A percentile compares a stretch with the other conserved stretches of the same genome.
Conservation (phyloP, 2,113 vertebrate genomes). For the Anolis sagrei region DNA sequence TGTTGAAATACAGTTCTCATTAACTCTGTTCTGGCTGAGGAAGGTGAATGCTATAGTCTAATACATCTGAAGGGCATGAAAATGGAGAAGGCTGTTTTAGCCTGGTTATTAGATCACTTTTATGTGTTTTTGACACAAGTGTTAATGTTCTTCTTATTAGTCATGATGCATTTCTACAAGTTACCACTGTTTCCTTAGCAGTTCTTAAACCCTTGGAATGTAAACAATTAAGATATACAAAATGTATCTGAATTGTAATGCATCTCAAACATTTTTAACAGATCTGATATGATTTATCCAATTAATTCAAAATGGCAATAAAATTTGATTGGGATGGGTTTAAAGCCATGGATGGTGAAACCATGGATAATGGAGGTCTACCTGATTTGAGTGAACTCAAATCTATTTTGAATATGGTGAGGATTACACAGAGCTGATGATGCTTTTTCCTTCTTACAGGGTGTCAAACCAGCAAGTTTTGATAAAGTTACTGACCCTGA, state of each 20-base stretch:
- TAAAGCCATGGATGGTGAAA: too few relatives aligned
- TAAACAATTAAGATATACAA: neutral
- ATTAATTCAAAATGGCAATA: neutral
- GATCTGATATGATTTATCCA: neutral
- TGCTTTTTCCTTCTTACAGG: slow-evolving; percentile 72
- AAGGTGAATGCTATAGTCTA: neutral
- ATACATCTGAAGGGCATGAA: too few relatives aligned
- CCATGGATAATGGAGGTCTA: too few relatives aligned
- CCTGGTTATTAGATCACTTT: neutral
- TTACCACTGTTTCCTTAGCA: neutral
- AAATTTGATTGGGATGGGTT: neutral
- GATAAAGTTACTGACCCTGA: slow-evolving; percentile 94
- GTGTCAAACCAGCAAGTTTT: slow-evolving; percentile 97
- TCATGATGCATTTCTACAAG: neutral
- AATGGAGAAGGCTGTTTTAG: neutral
- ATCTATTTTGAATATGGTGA: neutral
- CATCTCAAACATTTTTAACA: neutral
- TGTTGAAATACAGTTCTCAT: neutral
- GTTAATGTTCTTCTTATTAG: neutral
- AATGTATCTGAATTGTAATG: neutral
- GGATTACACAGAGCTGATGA: neutral
- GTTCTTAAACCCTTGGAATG: neutral
- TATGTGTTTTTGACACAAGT: neutral
- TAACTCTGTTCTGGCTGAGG: neutral
- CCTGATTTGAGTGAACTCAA: neutral